These are phyloP conservation scores for Antigone vipio DNA, from an alignment of 2,113 vertebrate genomes.

Conservation along the genomic window DNA sequence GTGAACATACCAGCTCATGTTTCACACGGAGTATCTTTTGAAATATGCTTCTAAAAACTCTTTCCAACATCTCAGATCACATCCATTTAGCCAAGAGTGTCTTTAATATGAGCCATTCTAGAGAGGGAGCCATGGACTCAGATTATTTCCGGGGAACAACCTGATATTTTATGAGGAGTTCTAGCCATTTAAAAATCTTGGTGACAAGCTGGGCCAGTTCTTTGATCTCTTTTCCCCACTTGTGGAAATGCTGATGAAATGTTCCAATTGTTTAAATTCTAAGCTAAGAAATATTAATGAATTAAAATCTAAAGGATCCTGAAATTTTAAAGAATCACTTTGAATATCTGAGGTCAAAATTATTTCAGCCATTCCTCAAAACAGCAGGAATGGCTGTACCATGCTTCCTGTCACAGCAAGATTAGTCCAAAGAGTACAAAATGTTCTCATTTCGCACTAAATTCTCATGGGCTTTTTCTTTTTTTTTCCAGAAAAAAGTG, in stretches of 20 bases:
- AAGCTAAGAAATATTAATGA: background rate
- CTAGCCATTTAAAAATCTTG: background rate
- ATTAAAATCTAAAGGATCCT: background rate
- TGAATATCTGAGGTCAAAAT: background rate
- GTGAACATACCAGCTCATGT: background rate
- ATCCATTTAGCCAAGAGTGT: background rate
- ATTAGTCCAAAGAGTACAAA: background rate
- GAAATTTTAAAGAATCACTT: background rate
- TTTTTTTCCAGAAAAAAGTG: conserved; percentile 75
- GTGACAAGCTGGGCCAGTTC: background rate
- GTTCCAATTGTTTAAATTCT: background rate
- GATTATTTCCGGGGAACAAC: background rate
- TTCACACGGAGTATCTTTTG: background rate
- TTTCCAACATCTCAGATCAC: background rate
- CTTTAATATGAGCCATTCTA: background rate
- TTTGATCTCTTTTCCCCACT: background rate
- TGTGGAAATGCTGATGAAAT: background rate
- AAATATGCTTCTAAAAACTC: background rate
- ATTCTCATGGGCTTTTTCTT: background rate
- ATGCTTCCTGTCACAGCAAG: background rate
- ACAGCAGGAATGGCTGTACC: background rate
- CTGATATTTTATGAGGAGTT: background rate
- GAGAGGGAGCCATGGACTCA: background rate
- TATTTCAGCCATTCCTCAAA: background rate
- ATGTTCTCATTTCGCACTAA: background rate